These are phyloP conservation scores for Cheirogaleus medius DNA, from an alignment of 2,113 vertebrate genomes.

Conservation along the genomic window DNA sequence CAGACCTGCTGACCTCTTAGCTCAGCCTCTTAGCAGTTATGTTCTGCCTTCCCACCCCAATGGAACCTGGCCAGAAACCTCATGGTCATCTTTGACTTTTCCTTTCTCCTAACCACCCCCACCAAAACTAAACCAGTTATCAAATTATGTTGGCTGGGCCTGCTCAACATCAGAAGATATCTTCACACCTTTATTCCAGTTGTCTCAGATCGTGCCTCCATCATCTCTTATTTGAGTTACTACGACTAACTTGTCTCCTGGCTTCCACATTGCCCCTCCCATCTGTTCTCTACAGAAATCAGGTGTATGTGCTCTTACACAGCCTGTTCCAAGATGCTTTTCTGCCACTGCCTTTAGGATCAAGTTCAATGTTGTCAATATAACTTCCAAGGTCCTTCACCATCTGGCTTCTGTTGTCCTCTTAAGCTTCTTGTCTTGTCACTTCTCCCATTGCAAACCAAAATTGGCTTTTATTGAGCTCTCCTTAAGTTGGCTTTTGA, in stretches of 20 bases:
- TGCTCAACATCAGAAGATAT: background rate
- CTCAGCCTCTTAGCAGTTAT: background rate
- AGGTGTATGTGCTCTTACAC: background rate
- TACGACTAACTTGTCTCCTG: background rate
- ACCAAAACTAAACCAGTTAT: background rate
- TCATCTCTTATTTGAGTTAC: background rate
- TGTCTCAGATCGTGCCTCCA: background rate
- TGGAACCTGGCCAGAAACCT: background rate
- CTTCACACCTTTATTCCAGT: background rate
- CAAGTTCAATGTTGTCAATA: background rate
- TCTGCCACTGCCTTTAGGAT: background rate
- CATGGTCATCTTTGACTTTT: background rate
- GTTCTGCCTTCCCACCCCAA: background rate
- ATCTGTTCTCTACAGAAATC: background rate
- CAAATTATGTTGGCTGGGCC: background rate
- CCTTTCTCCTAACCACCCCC: background rate
- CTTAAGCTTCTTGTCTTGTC: background rate
- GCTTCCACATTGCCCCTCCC: background rate
- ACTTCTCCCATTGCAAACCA: background rate
- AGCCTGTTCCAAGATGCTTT: background rate
- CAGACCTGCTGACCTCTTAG: background rate
- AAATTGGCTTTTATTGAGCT: background rate
- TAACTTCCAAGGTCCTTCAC: background rate
- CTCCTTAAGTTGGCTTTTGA: background rate
- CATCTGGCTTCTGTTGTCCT: background rate